A percentile compares a stretch with the other conserved stretches of the same genome.
Evolutionary conservation across 2,113 vertebrate species (phyloP).

Genomic region (Tragelaphus scriptus): DNA sequence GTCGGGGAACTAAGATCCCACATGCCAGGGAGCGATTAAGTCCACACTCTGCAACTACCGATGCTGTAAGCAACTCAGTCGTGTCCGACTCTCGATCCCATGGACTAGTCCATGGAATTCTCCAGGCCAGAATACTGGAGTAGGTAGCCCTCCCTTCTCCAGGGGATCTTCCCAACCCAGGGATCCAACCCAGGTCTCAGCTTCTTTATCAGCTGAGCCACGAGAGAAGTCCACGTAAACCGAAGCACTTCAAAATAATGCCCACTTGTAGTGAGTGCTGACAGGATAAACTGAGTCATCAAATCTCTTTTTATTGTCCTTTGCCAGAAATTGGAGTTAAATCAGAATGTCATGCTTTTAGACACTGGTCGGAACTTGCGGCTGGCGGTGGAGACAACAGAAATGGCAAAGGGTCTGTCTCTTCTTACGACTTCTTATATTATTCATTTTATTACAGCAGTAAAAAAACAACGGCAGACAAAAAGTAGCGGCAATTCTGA

Average conservation of each 20-base stretch:
- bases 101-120: background rate
- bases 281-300: background rate
- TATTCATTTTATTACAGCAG: background rate
- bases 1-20: background rate
- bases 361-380: background rate
- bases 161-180: background rate
- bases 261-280: background rate
- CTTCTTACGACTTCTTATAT: background rate
- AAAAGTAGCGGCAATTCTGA: background rate
- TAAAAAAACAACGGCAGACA: background rate
- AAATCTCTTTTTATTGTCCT: background rate
- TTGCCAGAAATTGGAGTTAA: background rate
- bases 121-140: background rate
- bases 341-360: background rate
- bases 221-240: background rate
- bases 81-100: fast-evolving
- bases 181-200: background rate
- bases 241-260: background rate
- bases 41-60: fast-evolving
- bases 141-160: background rate
- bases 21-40: background rate
- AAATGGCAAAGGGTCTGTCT: background rate
- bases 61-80: background rate
- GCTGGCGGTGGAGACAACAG: background rate
- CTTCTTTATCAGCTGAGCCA: background rate